Percentiles rank a stretch among this genome's conserved stretches.
Evolutionary conservation across 1,140 invertebrate genomes (phyloP).

Genomic region (Sitobion miscanthi): DNA sequence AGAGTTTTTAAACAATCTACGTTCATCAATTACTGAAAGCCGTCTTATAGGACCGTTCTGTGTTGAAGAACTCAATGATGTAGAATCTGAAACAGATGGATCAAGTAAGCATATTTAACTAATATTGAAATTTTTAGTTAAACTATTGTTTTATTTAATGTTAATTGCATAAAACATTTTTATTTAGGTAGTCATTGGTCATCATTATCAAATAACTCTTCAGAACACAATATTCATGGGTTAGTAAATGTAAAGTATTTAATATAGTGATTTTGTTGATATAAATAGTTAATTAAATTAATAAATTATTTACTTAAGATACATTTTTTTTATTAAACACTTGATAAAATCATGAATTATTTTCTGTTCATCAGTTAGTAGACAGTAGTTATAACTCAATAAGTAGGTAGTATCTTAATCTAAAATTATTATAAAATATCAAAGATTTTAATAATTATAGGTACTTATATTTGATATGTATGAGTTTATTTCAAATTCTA

Average conservation of each 20-base stretch:
- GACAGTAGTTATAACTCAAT: not conserved
- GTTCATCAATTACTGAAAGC: not conserved
- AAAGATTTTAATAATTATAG: not conserved
- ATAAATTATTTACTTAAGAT: not conserved
- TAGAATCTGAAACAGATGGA: not conserved
- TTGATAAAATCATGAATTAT: not conserved
- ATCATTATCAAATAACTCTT: not conserved
- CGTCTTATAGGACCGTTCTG: not conserved
- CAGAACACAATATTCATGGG: not conserved
- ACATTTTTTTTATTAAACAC: not conserved
- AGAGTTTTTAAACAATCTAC: conserved; percentile 30
- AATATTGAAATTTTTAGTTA: not conserved
- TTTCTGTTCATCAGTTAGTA: not conserved
- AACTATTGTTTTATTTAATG: not conserved
- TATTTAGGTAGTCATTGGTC: not conserved
- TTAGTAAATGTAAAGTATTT: conserved; percentile 1
- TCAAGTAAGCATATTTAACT: not conserved
- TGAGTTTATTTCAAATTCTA: too few relatives aligned
- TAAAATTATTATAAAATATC: not conserved
- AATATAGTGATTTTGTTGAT: not conserved
- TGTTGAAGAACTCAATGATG: conserved; percentile 17
- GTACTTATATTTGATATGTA: too few relatives aligned
- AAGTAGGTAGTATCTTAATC: not conserved
- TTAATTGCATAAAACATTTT: not conserved
- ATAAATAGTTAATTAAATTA: not conserved